phyloP scores from a whole-genome alignment of 2,888 invertebrate genomes.

The Ophioninae sp. region DNA sequence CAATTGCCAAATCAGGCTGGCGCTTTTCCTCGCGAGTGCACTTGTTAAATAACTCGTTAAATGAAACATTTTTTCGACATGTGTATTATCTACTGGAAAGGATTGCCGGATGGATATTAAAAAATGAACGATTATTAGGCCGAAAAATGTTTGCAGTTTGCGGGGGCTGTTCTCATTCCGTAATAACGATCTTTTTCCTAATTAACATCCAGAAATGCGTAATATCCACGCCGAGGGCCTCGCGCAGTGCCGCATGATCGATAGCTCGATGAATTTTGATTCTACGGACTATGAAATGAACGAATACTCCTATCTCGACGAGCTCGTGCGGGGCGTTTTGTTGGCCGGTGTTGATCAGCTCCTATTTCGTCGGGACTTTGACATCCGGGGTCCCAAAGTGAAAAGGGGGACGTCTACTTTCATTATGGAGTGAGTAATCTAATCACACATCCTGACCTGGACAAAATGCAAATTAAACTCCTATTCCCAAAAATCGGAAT shows the following conservation, averaged over 20 bases:
- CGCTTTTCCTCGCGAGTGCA: too few species aligned
- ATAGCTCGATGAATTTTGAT: conserved; percentile 54
- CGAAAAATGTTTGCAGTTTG: too few species aligned
- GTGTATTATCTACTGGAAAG: too few species aligned
- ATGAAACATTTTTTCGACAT: too few species aligned
- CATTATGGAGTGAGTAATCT: conserved; percentile 83
- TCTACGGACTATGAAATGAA: conserved; percentile 79
- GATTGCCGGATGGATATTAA: too few species aligned
- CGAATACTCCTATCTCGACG: conserved; percentile 83
- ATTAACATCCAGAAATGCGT: conserved; percentile 82
- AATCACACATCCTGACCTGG: conserved; percentile 1
- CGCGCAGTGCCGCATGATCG: conserved; percentile 81
- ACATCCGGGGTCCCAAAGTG: conserved; percentile 83
- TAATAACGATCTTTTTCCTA: neutral
- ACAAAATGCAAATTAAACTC: too few species aligned
- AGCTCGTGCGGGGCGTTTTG: conserved; percentile 83
- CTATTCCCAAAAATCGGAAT: too few species aligned
- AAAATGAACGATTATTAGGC: too few species aligned
- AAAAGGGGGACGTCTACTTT: conserved; percentile 80
- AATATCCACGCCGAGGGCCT: conserved; percentile 83
- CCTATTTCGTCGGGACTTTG: conserved; percentile 81
- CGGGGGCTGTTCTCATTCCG: neutral
- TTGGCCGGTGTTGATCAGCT: conserved; percentile 84
- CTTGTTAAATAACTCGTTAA: too few species aligned
- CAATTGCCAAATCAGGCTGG: too few species aligned